Base-by-base conservation (phyloP, 1,140 invertebrate species). In the Kradibia gibbosae region DNA sequence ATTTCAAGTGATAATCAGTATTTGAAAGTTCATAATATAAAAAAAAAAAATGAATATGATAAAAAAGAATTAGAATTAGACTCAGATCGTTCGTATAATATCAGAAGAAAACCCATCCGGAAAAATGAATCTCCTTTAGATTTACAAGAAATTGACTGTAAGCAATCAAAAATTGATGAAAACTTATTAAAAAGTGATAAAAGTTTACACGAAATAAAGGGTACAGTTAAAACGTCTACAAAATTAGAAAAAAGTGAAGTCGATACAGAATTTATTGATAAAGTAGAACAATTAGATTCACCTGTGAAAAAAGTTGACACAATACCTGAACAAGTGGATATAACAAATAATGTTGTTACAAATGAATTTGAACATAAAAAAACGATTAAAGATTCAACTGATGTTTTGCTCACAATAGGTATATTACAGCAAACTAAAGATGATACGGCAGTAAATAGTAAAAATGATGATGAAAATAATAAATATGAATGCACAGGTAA, bases 161-260 rank as follows among this genome's bases (percentile, higher is more conserved):
- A 80, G 50, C 79, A 85, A 10, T 80, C 86, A 10, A 88, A 82
- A 81, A 88, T 86, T 31, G 89, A 91, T 71, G 89, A 90, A 28
- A 89, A 87, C 83, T 88, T 89, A 75, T 90, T 88, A 48, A 89
- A 90, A 48, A 85, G 34, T 17, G 88, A 90, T 22, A 84, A 87
- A 22, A 89, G 84, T 42, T 7, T n/a, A 57, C 82, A 81, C 81
- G 62, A 77, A 62, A 20, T n/a, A n/a, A 70, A 75, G 28, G 28
- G 50, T 22, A 79, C 62, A 60, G 55, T 22, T 10, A 78, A 67
- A 80, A 28, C 13, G 11, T 25, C 20, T 39, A 73, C 0, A 71
- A 57, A 71, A 20, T 28, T 28, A n/a, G 7, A 42, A 72, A 72
- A 22, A 39, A 55, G 11, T 10, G 34, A 42, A 67, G 11, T 34